phyloP scores from a whole-genome alignment of 35 echinoderm and acorn worm genomes.

The Hemicentrotus pulcherrimus region DNA sequence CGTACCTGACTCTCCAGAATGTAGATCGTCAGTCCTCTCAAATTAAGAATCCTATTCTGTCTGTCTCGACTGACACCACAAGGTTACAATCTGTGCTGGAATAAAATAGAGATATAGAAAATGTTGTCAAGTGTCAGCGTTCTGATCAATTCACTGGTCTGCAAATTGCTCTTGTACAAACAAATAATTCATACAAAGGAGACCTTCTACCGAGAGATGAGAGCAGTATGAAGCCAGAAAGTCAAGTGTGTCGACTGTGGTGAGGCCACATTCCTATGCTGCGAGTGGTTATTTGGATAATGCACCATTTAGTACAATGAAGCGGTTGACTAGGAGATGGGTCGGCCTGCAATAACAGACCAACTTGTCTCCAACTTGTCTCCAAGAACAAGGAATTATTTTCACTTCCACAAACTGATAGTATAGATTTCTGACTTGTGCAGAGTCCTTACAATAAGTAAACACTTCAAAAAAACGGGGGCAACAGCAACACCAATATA shows the following conservation, averaged over 20 bases:
- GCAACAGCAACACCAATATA: background rate
- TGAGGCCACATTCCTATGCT: background rate
- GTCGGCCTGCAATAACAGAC: background rate
- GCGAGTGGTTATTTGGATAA: background rate
- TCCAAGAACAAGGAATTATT: background rate
- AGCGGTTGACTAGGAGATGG: background rate
- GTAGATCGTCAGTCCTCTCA: background rate
- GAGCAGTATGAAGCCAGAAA: background rate
- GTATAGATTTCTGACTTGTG: background rate
- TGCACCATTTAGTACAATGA: background rate
- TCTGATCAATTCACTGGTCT: background rate
- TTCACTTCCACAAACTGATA: background rate
- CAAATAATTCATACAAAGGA: background rate
- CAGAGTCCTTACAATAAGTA: background rate
- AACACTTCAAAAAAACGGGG: background rate
- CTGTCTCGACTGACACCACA: background rate
- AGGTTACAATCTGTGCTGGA: background rate
- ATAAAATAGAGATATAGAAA: background rate
- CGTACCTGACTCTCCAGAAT: background rate
- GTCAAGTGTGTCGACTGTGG: background rate
- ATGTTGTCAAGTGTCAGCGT: background rate
- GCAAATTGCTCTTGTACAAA: conserved; percentile 3
- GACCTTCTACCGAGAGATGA: background rate
- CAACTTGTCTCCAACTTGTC: background rate
- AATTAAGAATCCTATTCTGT: too few species aligned